These are phyloP conservation scores for Mormyrus lacerda DNA, from an alignment of 2,113 vertebrate species.

Conservation along the genomic window DNA sequence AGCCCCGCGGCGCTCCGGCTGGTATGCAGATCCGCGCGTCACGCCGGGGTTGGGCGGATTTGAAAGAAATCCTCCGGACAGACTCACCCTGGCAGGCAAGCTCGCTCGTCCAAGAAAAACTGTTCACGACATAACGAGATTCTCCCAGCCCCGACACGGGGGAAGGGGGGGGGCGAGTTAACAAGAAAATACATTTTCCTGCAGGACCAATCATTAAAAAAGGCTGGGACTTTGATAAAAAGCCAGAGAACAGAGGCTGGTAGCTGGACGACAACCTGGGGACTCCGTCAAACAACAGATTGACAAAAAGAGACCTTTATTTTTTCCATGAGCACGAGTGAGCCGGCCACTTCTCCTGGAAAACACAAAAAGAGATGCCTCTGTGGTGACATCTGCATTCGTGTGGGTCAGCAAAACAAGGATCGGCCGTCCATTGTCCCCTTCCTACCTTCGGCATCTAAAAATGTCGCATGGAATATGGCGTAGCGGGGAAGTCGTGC, in stretches of 20 bases:
- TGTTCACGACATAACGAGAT: not conserved
- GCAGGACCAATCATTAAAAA: not conserved
- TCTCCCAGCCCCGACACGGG: not conserved
- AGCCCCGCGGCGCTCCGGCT: not conserved
- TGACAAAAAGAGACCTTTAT: not conserved
- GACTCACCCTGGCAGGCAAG: not conserved
- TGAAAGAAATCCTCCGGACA: not conserved
- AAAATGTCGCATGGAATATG: not conserved
- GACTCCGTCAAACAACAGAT: not conserved
- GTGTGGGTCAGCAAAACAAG: not conserved
- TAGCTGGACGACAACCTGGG: too few species aligned
- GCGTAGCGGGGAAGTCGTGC: not conserved
- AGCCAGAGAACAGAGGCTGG: not conserved
- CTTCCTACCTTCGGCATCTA: not conserved
- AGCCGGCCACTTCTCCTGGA: not conserved
- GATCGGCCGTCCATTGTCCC: not conserved
- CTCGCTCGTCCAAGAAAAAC: not conserved
- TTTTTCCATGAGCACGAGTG: not conserved
- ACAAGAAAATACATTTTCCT: not conserved
- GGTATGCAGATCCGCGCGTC: not conserved
- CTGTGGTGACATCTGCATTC: not conserved
- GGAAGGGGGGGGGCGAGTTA: not conserved
- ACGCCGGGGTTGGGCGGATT: not conserved
- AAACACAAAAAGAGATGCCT: not conserved
- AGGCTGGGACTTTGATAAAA: not conserved